Conservation (phyloP, 2,113 vertebrate species). For the Marcusenius ussheri region DNA sequence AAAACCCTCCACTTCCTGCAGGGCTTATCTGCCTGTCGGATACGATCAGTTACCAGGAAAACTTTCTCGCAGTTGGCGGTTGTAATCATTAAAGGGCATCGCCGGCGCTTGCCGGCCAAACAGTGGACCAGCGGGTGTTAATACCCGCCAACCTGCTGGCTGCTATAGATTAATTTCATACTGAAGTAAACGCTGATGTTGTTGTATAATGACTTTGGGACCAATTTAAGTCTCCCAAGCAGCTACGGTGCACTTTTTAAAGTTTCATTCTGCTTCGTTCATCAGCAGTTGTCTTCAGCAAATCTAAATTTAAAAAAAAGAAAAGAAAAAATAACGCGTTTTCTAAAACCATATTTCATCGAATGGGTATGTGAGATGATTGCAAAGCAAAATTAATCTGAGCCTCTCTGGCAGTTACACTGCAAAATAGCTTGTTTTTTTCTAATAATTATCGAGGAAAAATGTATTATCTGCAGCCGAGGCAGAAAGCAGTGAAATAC, state of each 20-base stretch:
- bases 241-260: not conserved
- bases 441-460: not conserved
- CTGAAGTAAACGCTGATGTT: not conserved
- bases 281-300: not conserved
- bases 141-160: constrained; percentile 40
- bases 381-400: not conserved
- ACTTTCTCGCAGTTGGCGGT: constrained; percentile 34
- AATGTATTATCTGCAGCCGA: not conserved
- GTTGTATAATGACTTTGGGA: constrained; percentile 9
- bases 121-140: constrained; percentile 28
- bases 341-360: not conserved
- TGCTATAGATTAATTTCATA: constrained; percentile 46
- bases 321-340: not conserved
- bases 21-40: constrained; percentile 46
- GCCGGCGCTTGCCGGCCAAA: constrained; percentile 32
- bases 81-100: constrained; percentile 50
- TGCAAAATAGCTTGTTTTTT: not conserved
- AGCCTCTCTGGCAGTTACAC: not conserved
- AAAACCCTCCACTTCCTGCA: constrained; percentile 56
- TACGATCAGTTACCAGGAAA: constrained; percentile 48
- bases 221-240: not conserved
- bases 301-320: not conserved
- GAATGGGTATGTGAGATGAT: not conserved
- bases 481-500: not conserved
- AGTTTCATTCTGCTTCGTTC: not conserved